Conservation (phyloP, 2,888 invertebrate species). For the Reticulitermes lucifugus region DNA sequence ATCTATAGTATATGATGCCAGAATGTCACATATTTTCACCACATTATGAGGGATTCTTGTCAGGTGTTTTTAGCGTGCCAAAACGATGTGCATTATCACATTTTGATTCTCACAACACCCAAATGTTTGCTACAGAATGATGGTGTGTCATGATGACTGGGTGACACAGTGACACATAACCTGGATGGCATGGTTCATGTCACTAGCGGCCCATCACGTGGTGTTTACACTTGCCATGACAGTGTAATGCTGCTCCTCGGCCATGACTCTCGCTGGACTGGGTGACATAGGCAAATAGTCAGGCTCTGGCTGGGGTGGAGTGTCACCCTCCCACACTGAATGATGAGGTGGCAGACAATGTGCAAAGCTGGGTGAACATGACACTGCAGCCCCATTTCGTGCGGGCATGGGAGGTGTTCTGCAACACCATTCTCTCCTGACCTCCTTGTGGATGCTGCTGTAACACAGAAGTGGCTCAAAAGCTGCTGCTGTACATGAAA, state of each 20-base stretch:
- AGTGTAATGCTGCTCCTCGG: conserved; percentile 55
- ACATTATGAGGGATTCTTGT: too few relatives aligned
- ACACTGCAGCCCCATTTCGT: background rate
- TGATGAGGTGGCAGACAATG: conserved; percentile 1
- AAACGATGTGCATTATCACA: too few relatives aligned
- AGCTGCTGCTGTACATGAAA: too few relatives aligned
- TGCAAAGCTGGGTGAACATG: conserved; percentile 21
- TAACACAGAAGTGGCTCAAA: background rate
- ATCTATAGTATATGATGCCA: too few relatives aligned
- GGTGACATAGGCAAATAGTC: conserved; percentile 54
- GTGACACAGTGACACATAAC: too few relatives aligned
- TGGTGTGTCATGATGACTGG: too few relatives aligned
- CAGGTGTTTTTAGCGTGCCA: too few relatives aligned
- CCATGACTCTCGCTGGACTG: background rate
- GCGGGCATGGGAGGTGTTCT: background rate
- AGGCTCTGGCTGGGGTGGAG: conserved; percentile 48
- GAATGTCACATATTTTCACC: too few relatives aligned
- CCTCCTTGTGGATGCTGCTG: background rate
- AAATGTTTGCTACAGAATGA: too few relatives aligned
- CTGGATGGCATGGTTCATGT: too few relatives aligned
- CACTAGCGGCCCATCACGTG: background rate
- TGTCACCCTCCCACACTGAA: background rate
- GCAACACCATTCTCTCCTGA: conserved; percentile 13
- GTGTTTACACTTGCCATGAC: conserved; percentile 55
- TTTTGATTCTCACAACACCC: too few relatives aligned